These are phyloP conservation scores for Arbacia lixula DNA, from an alignment of 53 echinoderm and acorn worm species.

Conservation along the genomic window DNA sequence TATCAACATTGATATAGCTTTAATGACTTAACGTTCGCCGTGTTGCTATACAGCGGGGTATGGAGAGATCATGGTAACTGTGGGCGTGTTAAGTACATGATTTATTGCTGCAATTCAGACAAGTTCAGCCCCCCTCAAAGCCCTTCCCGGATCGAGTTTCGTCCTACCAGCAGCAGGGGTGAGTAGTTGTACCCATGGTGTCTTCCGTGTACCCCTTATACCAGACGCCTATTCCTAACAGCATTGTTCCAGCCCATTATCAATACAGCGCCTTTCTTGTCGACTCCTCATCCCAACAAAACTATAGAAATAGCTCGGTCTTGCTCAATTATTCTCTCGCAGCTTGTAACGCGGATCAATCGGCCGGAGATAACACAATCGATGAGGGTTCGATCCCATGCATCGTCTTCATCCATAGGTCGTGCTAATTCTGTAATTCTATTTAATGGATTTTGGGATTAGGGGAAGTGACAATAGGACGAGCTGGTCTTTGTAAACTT, in stretches of 20 bases:
- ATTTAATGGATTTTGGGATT: neutral
- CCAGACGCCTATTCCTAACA: slow-evolving; percentile 24
- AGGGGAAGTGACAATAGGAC: neutral
- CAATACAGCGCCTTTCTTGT: slow-evolving; percentile 36
- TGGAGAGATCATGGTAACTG: too few relatives aligned
- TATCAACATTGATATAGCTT: too few relatives aligned
- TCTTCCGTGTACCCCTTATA: neutral
- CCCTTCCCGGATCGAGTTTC: too few relatives aligned
- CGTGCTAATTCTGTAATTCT: neutral
- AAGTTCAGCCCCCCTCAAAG: too few relatives aligned
- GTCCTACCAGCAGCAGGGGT: too few relatives aligned
- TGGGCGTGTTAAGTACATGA: too few relatives aligned
- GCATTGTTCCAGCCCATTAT: slow-evolving; percentile 2
- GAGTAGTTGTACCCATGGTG: slow-evolving; percentile 9
- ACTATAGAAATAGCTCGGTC: slow-evolving; percentile 1
- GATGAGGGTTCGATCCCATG: slow-evolving; percentile 7
- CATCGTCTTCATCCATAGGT: too few relatives aligned
- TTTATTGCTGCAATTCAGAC: too few relatives aligned
- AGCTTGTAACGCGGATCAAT: slow-evolving; percentile 29
- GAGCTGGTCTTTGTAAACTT: neutral
- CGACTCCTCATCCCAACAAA: neutral
- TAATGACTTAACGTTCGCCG: too few relatives aligned
- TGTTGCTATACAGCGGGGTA: too few relatives aligned
- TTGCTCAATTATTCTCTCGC: neutral
- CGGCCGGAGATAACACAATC: slow-evolving; percentile 22